phyloP scores from a whole-genome alignment of 2,888 invertebrate genomes.

The Apantesis nais region DNA sequence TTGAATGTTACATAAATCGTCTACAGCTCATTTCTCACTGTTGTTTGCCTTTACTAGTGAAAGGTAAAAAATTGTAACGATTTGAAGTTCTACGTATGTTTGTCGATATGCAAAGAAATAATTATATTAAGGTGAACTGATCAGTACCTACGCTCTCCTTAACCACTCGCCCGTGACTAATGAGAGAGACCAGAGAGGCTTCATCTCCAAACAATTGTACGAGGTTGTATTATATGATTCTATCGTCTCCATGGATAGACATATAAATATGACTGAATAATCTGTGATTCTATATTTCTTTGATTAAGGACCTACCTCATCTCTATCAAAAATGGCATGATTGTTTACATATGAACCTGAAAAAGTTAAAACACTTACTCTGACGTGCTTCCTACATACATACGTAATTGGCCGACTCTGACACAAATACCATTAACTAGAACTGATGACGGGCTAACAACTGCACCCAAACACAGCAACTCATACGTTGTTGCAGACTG shows the following conservation, averaged over 20 bases:
- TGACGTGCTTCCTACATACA: conserved; percentile 62
- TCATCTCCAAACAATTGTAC: neutral
- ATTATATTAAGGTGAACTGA: neutral
- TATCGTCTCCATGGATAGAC: neutral
- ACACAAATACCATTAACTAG: conserved; percentile 68
- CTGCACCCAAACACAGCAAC: conserved; percentile 72
- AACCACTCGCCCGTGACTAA: neutral
- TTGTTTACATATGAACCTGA: neutral
- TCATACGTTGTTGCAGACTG: conserved; percentile 64
- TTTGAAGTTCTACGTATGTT: neutral
- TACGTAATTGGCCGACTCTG: conserved; percentile 65
- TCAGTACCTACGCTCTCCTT: neutral
- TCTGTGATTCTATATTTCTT: too few relatives aligned
- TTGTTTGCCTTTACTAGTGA: neutral
- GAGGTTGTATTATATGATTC: neutral
- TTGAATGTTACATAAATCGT: neutral
- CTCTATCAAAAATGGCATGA: neutral
- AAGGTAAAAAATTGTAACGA: too few relatives aligned
- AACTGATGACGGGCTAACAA: conserved; percentile 63
- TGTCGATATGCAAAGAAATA: neutral
- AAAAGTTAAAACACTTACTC: conserved; percentile 57
- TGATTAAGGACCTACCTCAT: neutral
- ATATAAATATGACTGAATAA: neutral
- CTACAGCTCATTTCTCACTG: neutral
- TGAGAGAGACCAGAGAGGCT: neutral